Evolutionary conservation across 2,113 vertebrate genomes (phyloP), one percentile per base, ranked within the genome.

Genomic region (Ptyas mucosa): DNA sequence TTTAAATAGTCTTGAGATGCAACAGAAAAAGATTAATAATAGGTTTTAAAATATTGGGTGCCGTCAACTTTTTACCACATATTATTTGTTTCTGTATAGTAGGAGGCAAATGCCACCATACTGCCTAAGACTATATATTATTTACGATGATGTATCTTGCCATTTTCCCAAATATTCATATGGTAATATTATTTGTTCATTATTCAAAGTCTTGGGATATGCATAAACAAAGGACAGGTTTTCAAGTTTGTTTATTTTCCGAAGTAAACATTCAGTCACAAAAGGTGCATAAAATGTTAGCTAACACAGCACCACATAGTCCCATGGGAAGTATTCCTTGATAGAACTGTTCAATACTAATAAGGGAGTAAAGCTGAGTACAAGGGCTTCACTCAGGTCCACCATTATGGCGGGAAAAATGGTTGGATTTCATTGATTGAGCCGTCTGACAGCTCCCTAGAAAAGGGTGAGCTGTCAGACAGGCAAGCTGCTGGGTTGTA

Each of bases 1-100:
- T 95, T 97, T 95, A 96, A 96, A 95, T 96, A 97, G 94, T 94
- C 91, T 94, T 34, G 87, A 87, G 93, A 93, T 97, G 96, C 91
- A 93, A 91, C 96, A 93, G 85, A 91, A 20, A 95, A 52, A 94
- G 85, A 95, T 4, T 0, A 0, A 92, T 95, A 94, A 94, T 21
- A 94, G 88, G 57, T 55, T 94, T 96, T 96, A 91, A 95, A 96
- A 64, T 75, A 18, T 7, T 55, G 89, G 85, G 49, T 54, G 86
- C 96, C 90, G 85, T 57, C 91, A 88, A 9, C 15, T 29, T 86
- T 93, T 88, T n/a, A 93, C 57, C n/a, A 20, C 93, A 43, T 85
- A 8, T 14, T 4, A 90, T 14, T 89, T 53, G 1, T 9, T 88
- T 91, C 49, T 75, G 52, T 81, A 69, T 91, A 2, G 23, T 34